Percentiles rank a stretch among this genome's conserved stretches.
These are phyloP conservation scores for Sarcophaga subvicina DNA, from an alignment of 2,888 invertebrate genomes.

Conservation along the genomic window DNA sequence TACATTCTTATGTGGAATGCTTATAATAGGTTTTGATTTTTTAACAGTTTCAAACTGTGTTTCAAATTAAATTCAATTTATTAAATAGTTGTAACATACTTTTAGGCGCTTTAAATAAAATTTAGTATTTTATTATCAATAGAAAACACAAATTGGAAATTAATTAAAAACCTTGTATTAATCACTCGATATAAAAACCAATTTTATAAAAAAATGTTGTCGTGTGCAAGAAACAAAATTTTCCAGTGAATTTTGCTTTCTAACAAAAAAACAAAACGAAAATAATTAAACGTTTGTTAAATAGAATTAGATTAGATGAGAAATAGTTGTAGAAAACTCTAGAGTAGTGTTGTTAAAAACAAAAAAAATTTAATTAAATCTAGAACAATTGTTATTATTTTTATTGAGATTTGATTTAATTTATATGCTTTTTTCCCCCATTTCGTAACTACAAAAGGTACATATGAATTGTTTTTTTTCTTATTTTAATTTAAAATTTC, in stretches of 20 bases:
- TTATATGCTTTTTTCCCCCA: background rate
- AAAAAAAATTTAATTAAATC: constrained; percentile 18
- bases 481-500: background rate
- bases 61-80: no score
- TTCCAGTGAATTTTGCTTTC: background rate
- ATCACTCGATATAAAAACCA: no score
- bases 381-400: constrained; percentile 12
- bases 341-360: constrained; percentile 13
- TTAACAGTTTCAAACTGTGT: no score
- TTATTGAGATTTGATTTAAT: background rate
- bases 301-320: constrained; percentile 5
- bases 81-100: no score
- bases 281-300: constrained; percentile 1
- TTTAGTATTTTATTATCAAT: no score
- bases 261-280: background rate
- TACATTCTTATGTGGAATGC: no score
- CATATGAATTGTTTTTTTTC: background rate
- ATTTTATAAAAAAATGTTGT: background rate
- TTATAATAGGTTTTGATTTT: no score
- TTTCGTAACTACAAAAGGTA: no score
- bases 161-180: no score
- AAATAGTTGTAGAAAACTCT: constrained; percentile 4
- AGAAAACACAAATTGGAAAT: no score
- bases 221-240: constrained; percentile 23
- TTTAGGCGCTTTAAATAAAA: no score